Percentiles rank a stretch among this genome's conserved stretches.
Conservation (phyloP, 2,113 vertebrate genomes). For the Eulacestoma nigropectus region DNA sequence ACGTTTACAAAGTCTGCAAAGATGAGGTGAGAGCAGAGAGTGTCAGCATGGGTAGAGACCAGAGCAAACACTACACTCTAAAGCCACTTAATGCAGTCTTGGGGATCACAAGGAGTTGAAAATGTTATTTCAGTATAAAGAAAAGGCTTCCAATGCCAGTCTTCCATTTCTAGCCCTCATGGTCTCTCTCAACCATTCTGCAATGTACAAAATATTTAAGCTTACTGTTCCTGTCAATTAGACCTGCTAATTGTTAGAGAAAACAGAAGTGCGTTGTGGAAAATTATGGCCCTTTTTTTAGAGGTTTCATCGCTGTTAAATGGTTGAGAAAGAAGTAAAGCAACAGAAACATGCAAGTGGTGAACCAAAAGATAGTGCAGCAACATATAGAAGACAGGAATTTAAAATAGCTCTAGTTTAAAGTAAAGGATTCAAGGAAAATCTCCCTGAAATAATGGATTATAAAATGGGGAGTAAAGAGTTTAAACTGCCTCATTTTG, state of each 20-base stretch:
- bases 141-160: neutral
- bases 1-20: neutral
- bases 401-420: neutral
- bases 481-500: neutral
- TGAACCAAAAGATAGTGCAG: neutral
- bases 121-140: neutral
- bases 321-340: neutral
- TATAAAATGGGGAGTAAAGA: neutral
- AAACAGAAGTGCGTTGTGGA: neutral
- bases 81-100: neutral
- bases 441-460: neutral
- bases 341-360: neutral
- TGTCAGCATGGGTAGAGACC: neutral
- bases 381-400: neutral
- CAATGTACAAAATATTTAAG: neutral
- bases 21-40: slow-evolving; percentile 8
- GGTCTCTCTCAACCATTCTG: neutral
- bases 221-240: neutral
- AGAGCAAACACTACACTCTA: neutral
- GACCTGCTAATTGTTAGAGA: neutral
- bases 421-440: neutral
- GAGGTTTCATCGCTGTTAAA: neutral
- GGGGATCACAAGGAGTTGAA: neutral
- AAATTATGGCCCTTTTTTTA: neutral
- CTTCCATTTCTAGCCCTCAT: neutral